phyloP scores from a whole-genome alignment of 2,797 vertebrate genomes.

The Lagodon rhomboides region DNA sequence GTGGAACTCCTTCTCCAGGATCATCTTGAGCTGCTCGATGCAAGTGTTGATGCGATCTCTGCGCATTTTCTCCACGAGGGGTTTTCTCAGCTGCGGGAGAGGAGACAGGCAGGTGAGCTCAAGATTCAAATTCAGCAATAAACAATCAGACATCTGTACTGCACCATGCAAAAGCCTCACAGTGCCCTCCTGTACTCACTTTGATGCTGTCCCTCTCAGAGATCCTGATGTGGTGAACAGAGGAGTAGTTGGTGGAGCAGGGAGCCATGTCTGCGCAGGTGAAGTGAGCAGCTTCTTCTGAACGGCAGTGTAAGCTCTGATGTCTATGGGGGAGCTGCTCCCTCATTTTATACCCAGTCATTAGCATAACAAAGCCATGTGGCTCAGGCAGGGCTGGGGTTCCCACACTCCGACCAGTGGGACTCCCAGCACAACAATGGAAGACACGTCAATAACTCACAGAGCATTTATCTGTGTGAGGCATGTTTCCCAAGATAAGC shows the following conservation, averaged over 20 bases:
- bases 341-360: slow-evolving; percentile 79
- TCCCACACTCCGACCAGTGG: slow-evolving; percentile 88
- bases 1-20: slow-evolving; percentile 86
- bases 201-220: slow-evolving; percentile 86
- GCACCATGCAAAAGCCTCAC: neutral
- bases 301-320: slow-evolving; percentile 57
- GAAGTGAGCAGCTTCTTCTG: slow-evolving; percentile 42
- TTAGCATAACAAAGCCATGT: slow-evolving; percentile 86
- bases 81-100: slow-evolving; percentile 88
- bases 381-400: slow-evolving; percentile 82
- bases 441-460: slow-evolving; percentile 82
- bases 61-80: slow-evolving; percentile 88
- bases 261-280: slow-evolving; percentile 87
- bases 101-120: slow-evolving; percentile 18
- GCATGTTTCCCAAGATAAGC: slow-evolving; percentile 83
- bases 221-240: slow-evolving; percentile 74
- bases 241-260: slow-evolving; percentile 78
- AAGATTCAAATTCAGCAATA: neutral
- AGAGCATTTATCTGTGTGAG: slow-evolving; percentile 69
- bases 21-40: slow-evolving; percentile 87
- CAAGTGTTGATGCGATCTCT: slow-evolving; percentile 88
- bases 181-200: slow-evolving; percentile 77
- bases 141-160: neutral
- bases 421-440: slow-evolving; percentile 82
- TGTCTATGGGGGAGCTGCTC: slow-evolving; percentile 62